A percentile compares a stretch with the other conserved stretches of the same genome.
phyloP scores from a whole-genome alignment of 1,140 invertebrate species.

The Thaumatotibia leucotreta region DNA sequence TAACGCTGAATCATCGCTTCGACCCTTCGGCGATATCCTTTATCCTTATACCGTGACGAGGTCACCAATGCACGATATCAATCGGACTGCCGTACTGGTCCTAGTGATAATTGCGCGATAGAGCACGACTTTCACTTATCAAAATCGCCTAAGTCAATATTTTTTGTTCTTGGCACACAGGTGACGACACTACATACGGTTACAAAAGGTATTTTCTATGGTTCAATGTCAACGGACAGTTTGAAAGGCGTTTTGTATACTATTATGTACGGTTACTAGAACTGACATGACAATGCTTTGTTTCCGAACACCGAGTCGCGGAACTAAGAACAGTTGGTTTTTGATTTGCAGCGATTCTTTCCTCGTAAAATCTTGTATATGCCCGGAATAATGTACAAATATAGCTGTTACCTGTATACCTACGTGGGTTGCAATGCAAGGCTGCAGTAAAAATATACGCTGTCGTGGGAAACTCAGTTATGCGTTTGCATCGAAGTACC shows the following conservation, averaged over 20 bases:
- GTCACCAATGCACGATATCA: not conserved
- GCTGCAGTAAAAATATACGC: not conserved
- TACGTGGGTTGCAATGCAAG: conserved; percentile 1
- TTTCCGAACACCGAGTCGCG: not conserved
- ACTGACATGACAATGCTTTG: conserved; percentile 5
- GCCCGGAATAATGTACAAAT: not conserved
- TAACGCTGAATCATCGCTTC: not conserved
- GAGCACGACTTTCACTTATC: not conserved
- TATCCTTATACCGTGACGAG: not conserved
- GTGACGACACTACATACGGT: not conserved
- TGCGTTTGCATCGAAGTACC: not conserved
- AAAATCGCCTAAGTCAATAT: not conserved
- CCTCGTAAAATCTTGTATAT: not conserved
- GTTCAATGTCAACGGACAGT: not conserved
- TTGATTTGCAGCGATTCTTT: not conserved
- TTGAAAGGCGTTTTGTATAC: not conserved
- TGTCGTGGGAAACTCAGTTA: not conserved
- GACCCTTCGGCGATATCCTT: not conserved
- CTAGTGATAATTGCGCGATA: not conserved
- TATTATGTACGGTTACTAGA: not conserved
- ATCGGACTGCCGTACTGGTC: not conserved
- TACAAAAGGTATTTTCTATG: not conserved
- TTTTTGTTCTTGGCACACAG: not conserved
- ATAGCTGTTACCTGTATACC: not conserved
- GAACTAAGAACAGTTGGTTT: not conserved